phyloP scores from a whole-genome alignment of 2,797 vertebrate species.

The Clarias pachynema region DNA sequence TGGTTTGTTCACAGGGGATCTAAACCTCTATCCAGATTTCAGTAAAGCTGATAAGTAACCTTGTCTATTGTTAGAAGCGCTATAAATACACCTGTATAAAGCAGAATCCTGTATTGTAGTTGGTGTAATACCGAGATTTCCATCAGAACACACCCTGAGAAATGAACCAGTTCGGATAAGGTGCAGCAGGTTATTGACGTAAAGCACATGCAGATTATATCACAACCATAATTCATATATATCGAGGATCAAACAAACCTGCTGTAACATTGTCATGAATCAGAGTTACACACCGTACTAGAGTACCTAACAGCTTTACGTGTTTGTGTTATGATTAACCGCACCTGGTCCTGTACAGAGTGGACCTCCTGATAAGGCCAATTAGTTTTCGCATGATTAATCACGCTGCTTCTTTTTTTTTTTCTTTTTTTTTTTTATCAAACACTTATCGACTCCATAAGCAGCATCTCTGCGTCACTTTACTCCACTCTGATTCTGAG shows the following conservation, averaged over 20 bases:
- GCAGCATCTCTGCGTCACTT: not conserved
- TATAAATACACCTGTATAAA: not conserved
- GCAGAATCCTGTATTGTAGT: not conserved
- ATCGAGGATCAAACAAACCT: not conserved
- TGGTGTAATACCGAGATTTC: not conserved
- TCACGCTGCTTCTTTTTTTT: not conserved
- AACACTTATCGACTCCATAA: slow-evolving; percentile 4
- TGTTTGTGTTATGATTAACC: slow-evolving; percentile 8
- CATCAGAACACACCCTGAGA: not conserved
- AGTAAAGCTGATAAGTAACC: not conserved
- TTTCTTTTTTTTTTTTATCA: not conserved
- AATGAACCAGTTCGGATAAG: too few relatives aligned
- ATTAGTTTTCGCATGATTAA: not conserved
- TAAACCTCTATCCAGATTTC: not conserved
- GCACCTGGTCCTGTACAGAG: slow-evolving; percentile 9
- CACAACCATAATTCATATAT: not conserved
- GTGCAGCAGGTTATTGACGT: slow-evolving; percentile 9
- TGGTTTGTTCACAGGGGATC: not conserved
- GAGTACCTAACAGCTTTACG: not conserved
- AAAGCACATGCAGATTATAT: not conserved
- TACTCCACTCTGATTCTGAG: not conserved
- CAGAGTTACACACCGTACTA: not conserved
- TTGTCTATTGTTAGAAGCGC: not conserved
- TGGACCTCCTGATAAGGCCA: slow-evolving; percentile 15
- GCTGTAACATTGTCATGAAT: not conserved